Conservation (phyloP, 2,113 vertebrate genomes). For the Bungarus multicinctus region DNA sequence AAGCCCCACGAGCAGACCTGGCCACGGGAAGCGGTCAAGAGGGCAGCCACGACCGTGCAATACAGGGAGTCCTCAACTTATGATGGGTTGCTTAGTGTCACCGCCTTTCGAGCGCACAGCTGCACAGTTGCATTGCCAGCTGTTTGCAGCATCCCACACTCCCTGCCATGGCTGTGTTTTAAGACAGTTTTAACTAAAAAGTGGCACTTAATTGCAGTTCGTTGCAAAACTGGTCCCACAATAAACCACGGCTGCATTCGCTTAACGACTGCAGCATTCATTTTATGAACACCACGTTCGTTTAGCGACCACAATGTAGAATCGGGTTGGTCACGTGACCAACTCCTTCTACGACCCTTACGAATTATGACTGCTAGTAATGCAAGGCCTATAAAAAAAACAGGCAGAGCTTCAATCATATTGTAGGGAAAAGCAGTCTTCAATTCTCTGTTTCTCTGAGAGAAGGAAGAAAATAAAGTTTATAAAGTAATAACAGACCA, state of each 20-base stretch:
- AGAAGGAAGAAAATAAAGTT: neutral
- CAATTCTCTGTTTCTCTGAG: neutral
- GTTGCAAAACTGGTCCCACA: neutral
- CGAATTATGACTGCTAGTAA: neutral
- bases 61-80: neutral
- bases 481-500: neutral
- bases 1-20: neutral
- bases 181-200: neutral
- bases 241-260: neutral
- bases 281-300: neutral
- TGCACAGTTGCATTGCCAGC: neutral
- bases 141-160: neutral
- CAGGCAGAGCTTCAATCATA: neutral
- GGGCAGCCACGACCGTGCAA: neutral
- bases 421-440: no score
- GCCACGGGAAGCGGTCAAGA: neutral
- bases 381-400: neutral
- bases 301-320: no score
- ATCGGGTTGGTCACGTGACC: no score
- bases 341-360: no score
- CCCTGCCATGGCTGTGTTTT: neutral
- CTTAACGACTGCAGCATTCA: neutral
- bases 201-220: no score
- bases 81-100: neutral
- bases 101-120: fast-evolving